Conservation (phyloP, 2,797 vertebrate genomes). For the Eospalax fontanierii region DNA sequence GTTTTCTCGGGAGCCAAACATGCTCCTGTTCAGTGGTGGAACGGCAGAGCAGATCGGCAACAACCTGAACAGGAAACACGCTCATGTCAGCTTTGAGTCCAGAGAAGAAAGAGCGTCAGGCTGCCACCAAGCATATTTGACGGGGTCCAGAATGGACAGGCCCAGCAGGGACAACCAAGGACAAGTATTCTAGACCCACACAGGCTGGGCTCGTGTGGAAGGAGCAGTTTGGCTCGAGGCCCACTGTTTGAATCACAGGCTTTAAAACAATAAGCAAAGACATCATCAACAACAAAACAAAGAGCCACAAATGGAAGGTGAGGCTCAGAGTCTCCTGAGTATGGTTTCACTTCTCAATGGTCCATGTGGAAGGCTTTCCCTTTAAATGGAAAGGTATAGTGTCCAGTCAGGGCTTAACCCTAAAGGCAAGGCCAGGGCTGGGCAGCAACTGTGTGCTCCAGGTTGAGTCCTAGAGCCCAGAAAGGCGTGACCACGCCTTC, state of each 20-base stretch:
- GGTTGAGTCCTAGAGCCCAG: neutral
- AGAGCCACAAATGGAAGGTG: neutral
- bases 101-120: neutral
- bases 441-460: neutral
- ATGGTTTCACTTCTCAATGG: neutral
- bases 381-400: neutral
- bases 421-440: rapidly evolving
- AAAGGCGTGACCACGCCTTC: neutral
- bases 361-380: no score
- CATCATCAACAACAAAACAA: neutral
- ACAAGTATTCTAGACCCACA: neutral
- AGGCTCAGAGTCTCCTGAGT: neutral
- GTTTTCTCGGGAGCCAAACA: neutral
- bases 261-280: conserved; percentile 22
- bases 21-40: neutral
- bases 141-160: neutral
- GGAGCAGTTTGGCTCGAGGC: no score
- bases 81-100: neutral
- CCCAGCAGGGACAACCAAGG: no score
- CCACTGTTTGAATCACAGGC: neutral
- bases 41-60: neutral
- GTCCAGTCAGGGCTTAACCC: neutral
- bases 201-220: neutral
- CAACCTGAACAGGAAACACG: neutral
- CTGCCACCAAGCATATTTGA: neutral